Evolutionary conservation across 2,113 vertebrate species (phyloP).

Genomic region (Macheiramphus alcinus): DNA sequence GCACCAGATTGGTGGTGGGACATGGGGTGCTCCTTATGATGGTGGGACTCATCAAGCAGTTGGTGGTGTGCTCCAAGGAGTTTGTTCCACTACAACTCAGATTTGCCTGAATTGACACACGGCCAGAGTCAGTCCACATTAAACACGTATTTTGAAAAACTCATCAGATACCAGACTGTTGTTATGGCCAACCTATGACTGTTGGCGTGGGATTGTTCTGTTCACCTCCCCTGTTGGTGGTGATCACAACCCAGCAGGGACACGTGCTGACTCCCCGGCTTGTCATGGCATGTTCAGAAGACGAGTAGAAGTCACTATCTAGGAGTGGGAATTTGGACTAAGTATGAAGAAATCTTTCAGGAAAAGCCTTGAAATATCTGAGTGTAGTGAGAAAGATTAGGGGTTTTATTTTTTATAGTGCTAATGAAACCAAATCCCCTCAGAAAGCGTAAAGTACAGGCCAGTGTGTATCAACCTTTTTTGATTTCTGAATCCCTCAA

Average conservation of each 20-base stretch:
- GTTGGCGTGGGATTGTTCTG: background rate
- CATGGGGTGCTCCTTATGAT: background rate
- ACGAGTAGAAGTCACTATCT: background rate
- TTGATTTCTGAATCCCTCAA: background rate
- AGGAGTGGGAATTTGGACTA: background rate
- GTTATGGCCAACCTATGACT: background rate
- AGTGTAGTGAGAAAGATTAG: background rate
- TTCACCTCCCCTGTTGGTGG: background rate
- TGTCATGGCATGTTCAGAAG: background rate
- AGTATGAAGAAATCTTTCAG: background rate
- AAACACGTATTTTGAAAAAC: background rate
- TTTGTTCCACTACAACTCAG: background rate
- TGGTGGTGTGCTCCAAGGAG: background rate
- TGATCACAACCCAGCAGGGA: background rate
- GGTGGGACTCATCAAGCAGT: background rate
- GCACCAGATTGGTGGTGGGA: background rate
- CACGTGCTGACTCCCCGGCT: background rate
- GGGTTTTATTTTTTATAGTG: background rate
- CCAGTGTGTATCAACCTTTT: background rate
- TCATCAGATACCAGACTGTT: background rate
- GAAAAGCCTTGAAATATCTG: background rate
- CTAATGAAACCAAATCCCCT: background rate
- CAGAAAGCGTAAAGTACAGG: background rate
- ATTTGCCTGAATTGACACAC: background rate
- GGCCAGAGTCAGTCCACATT: background rate